These are phyloP conservation scores for Eidolon helvum DNA, from an alignment of 2,113 vertebrate genomes.

Conservation along the genomic window DNA sequence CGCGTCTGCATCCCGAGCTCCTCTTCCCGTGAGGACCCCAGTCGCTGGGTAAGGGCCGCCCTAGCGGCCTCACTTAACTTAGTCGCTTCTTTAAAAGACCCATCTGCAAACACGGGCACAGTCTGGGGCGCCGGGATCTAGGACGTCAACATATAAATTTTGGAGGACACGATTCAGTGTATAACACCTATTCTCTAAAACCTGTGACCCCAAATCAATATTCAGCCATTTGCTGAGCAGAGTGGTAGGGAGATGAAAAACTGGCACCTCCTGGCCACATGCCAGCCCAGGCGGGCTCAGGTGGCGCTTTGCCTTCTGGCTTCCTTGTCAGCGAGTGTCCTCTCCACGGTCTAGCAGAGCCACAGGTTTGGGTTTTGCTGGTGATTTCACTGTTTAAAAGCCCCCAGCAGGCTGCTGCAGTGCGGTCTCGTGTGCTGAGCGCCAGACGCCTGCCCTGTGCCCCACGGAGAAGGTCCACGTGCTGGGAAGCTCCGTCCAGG, in stretches of 20 bases:
- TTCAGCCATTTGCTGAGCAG: not conserved
- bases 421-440: fast-evolving
- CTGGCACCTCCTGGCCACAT: fast-evolving
- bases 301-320: too few species aligned
- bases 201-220: not conserved
- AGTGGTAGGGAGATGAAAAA: fast-evolving
- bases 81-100: not conserved
- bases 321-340: not conserved
- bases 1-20: not conserved
- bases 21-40: not conserved
- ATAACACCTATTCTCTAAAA: not conserved
- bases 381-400: not conserved
- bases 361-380: fast-evolving
- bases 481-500: too few species aligned
- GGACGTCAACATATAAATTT: not conserved
- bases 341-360: fast-evolving
- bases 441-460: fast-evolving
- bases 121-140: not conserved
- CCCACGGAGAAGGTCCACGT: fast-evolving
- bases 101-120: too few species aligned
- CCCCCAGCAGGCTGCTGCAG: too few species aligned
- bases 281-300: not conserved
- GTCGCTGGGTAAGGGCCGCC: not conserved
- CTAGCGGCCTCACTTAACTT: too few species aligned
- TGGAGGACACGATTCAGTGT: not conserved